A percentile compares a stretch with the other conserved stretches of the same genome.
Conservation (phyloP, 2,113 vertebrate species). For the Sterrhoptilus dennistouni region DNA sequence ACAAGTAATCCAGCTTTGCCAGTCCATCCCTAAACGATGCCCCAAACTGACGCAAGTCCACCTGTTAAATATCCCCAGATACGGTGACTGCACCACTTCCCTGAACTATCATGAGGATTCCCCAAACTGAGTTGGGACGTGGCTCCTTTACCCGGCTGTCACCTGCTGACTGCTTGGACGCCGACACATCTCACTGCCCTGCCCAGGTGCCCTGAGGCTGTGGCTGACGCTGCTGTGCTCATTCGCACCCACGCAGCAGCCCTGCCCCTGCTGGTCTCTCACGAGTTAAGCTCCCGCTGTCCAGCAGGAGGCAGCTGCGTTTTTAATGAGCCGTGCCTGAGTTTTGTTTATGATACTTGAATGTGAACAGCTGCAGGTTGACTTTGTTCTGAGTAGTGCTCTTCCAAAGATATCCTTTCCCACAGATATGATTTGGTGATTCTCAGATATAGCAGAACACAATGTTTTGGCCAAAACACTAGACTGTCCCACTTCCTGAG, state of each 20-base stretch:
- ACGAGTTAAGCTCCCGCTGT: not conserved
- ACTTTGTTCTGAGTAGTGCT: not conserved
- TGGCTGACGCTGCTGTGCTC: not conserved
- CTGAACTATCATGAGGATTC: not conserved
- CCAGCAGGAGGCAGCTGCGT: rapidly evolving
- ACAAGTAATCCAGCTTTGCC: not conserved
- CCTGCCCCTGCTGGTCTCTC: not conserved
- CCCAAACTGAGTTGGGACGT: not conserved
- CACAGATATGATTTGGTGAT: rapidly evolving
- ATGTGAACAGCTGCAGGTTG: not conserved
- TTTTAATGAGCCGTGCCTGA: no score
- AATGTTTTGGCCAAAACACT: not conserved
- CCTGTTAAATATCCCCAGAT: not conserved
- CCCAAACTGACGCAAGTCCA: rapidly evolving
- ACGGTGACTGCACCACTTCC: not conserved
- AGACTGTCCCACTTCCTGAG: no score
- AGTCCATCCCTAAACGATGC: not conserved
- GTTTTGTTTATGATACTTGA: not conserved
- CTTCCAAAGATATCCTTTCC: not conserved
- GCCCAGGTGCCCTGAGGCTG: not conserved
- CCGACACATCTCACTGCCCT: not conserved
- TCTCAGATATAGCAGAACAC: not conserved
- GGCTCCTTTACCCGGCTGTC: not conserved
- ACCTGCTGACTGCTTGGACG: no score
- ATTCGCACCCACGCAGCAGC: rapidly evolving